Conservation (phyloP, 2,113 vertebrate species). For the Oncorhynchus mykiss region DNA sequence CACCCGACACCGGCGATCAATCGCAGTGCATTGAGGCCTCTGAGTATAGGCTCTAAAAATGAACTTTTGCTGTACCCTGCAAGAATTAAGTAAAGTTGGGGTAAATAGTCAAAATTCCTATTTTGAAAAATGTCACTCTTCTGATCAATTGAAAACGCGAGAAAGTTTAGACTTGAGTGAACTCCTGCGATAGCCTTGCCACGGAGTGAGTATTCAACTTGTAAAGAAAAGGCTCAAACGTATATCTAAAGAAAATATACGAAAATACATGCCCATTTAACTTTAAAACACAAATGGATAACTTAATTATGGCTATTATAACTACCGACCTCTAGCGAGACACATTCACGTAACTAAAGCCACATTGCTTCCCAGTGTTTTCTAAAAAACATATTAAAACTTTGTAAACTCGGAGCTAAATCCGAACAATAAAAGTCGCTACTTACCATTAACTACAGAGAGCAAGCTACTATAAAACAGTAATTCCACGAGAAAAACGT, state of each 20-base stretch:
- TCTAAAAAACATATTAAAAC: constrained; percentile 21
- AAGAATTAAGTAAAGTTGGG: not conserved
- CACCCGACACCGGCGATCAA: constrained; percentile 43
- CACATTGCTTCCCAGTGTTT: constrained; percentile 7
- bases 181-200: constrained; percentile 5
- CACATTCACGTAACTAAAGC: not conserved
- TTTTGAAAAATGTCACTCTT: not conserved
- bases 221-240: not conserved
- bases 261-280: not conserved
- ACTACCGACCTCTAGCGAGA: not conserved
- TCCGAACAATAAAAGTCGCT: constrained; percentile 34
- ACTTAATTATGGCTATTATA: not conserved
- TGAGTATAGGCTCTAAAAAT: constrained; percentile 6
- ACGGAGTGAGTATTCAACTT: not conserved
- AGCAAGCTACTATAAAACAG: constrained; percentile 59
- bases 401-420: constrained; percentile 10
- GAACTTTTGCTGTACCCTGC: not conserved
- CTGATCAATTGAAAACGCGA: not conserved
- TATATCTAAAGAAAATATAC: not conserved
- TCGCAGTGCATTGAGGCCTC: constrained; percentile 33
- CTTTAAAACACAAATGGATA: not conserved
- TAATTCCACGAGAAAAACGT: constrained; percentile 47
- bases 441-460: constrained; percentile 64
- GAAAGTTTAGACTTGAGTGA: not conserved
- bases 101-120: not conserved